Base-by-base conservation (phyloP, 2,888 invertebrate species). In the Amblyjoppa proteus region DNA sequence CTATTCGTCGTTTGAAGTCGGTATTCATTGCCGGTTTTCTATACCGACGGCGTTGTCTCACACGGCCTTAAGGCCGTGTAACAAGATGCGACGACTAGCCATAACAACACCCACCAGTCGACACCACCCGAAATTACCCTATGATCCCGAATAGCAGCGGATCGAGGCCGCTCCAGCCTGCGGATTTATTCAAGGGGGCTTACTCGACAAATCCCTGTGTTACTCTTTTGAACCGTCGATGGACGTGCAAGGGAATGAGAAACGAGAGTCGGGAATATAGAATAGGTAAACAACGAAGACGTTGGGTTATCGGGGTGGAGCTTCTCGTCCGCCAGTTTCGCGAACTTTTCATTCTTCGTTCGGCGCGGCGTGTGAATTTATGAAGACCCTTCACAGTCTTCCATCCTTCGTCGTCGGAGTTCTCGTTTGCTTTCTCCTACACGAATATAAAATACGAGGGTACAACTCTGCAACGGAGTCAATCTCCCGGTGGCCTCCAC, bases 331-430 rank as follows among this genome's bases (percentile, higher is more conserved):
- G 20, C 51, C 70, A 31, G 70, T 79, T 70, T 64, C 64, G 49
- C 31, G 20, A 79, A 79, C 45, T 41, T 45, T 79, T 31, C 34
- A 51, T 51, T 49, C 61, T 34, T 53, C 71, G 49, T 51, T 64
- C 70, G 70, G 28, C 16, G 28, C 58, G 16, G 58, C 13, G 61
- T 61, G 79, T 64, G 71, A 79, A 79, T 79, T 71, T 79, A 79
- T 71, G 79, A 79, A 71, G 58, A 70, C 34, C 34, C 70, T 49
- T 70, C 79, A 9, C 25, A n/a, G 58, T 64, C 16, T 25, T 58
- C 11, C 11, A 53, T 56, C 28, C 34, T 58, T 31, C 38, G 13
- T 20, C 13, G 69, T 28, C 28, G 68, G 28, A 56, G 68, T 66
- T 68, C 49, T 77, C 68, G 68, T 56, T 16, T 41, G 41, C 45